Evolutionary conservation across 2,888 invertebrate genomes (phyloP).

Genomic region (Dasypolia templi): DNA sequence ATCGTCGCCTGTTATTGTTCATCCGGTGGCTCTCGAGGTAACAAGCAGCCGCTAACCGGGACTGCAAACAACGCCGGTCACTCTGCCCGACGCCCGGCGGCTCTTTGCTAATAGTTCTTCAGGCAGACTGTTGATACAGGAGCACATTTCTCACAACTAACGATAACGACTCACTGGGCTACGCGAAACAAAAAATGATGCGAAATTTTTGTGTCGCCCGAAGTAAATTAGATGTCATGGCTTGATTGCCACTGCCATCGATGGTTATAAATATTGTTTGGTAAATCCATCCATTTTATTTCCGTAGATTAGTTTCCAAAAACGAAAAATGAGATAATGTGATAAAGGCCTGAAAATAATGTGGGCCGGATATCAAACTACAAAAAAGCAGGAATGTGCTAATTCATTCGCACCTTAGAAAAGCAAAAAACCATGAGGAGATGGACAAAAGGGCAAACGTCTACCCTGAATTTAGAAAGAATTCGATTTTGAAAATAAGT

Average conservation of each 20-base stretch:
- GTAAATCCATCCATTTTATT: not conserved
- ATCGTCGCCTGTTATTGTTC: conserved; percentile 72
- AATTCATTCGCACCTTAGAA: not conserved
- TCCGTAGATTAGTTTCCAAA: not conserved
- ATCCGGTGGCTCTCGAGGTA: conserved; percentile 81
- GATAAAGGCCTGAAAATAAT: not conserved
- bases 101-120: conserved; percentile 80
- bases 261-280: not conserved
- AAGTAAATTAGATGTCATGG: conserved; percentile 12
- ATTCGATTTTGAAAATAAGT: conserved; percentile 2
- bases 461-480: not conserved
- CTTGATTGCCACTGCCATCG: not conserved
- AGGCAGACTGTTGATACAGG: conserved; percentile 70
- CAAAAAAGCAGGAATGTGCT: not conserved
- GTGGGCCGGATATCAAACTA: not conserved
- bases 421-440: not conserved
- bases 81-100: conserved; percentile 68
- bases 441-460: too few relatives aligned
- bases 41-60: conserved; percentile 84
- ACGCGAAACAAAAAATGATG: conserved; percentile 52
- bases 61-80: conserved; percentile 78
- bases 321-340: not conserved
- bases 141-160: conserved; percentile 75
- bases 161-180: conserved; percentile 69
- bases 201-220: conserved; percentile 50